Conservation (phyloP, 2,797 vertebrate genomes). For the Delichon dasypus region DNA sequence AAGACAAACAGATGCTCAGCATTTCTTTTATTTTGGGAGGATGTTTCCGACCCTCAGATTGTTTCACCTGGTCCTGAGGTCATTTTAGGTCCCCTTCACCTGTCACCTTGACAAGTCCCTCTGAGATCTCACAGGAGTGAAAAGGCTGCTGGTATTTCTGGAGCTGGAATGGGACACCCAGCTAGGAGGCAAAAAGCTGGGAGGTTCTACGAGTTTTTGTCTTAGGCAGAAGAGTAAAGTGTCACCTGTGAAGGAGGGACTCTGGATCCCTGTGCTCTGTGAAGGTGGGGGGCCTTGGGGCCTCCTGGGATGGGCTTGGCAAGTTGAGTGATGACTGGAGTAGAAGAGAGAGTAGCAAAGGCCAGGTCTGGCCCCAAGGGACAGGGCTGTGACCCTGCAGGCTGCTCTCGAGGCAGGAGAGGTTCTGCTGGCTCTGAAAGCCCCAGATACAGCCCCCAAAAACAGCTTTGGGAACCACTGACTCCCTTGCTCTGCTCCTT, state of each 20-base stretch:
- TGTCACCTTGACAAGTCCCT: neutral
- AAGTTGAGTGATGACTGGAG: neutral
- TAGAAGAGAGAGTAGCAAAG: neutral
- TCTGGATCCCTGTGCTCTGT: neutral
- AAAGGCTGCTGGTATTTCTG: neutral
- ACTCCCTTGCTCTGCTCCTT: neutral
- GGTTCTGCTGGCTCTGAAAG: neutral
- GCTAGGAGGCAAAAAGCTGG: neutral
- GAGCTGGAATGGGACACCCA: neutral
- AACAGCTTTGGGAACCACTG: neutral
- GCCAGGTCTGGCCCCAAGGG: neutral
- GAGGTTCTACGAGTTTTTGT: rapidly evolving
- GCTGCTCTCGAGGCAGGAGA: neutral
- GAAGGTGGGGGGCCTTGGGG: neutral
- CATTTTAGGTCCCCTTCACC: neutral
- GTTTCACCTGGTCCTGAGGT: neutral
- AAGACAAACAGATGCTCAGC: neutral
- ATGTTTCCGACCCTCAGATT: neutral
- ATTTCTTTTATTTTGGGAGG: neutral
- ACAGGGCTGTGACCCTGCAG: neutral
- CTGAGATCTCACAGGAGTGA: neutral
- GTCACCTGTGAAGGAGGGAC: neutral
- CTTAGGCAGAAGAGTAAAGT: neutral
- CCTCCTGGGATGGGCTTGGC: neutral
- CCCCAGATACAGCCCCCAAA: neutral